Evolutionary conservation across 2,113 vertebrate species (phyloP).

Genomic region (Mungos mungo): DNA sequence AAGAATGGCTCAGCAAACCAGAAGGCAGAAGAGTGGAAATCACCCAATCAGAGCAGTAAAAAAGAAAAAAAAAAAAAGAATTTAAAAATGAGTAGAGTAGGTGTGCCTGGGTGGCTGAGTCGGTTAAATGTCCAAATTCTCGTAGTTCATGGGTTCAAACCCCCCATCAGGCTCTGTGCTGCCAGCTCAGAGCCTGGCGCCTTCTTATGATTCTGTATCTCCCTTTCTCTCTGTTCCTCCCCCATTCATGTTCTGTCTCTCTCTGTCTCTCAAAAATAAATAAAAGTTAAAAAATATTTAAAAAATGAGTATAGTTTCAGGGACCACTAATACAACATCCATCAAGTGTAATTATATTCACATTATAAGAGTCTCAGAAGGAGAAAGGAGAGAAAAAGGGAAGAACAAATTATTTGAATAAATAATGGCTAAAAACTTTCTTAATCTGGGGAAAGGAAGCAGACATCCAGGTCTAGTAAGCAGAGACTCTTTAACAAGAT

Average conservation of each 20-base stretch:
- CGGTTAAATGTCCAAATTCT: too few relatives aligned
- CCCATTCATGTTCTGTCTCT: too few relatives aligned
- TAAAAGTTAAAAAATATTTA: neutral
- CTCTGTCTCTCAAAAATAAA: too few relatives aligned
- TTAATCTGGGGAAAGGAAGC: neutral
- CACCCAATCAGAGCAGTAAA: neutral
- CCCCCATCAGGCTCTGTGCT: too few relatives aligned
- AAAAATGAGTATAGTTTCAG: neutral
- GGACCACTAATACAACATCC: neutral
- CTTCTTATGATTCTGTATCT: too few relatives aligned
- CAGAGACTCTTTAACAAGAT: neutral
- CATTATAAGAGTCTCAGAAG: neutral
- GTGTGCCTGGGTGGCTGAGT: too few relatives aligned
- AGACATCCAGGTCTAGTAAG: neutral
- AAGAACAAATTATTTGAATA: neutral
- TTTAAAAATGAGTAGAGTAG: neutral
- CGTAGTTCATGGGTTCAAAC: too few relatives aligned
- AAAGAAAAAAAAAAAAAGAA: neutral
- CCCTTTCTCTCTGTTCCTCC: too few relatives aligned
- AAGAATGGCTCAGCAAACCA: neutral
- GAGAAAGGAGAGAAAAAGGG: neutral
- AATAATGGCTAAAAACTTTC: neutral
- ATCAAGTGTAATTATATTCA: neutral
- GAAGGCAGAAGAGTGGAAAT: neutral
- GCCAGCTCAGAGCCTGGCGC: too few relatives aligned